A percentile compares a stretch with the other conserved stretches of the same genome.
These are phyloP conservation scores for Penaeus vannamei DNA, from an alignment of 1,140 invertebrate species.

Conservation along the genomic window DNA sequence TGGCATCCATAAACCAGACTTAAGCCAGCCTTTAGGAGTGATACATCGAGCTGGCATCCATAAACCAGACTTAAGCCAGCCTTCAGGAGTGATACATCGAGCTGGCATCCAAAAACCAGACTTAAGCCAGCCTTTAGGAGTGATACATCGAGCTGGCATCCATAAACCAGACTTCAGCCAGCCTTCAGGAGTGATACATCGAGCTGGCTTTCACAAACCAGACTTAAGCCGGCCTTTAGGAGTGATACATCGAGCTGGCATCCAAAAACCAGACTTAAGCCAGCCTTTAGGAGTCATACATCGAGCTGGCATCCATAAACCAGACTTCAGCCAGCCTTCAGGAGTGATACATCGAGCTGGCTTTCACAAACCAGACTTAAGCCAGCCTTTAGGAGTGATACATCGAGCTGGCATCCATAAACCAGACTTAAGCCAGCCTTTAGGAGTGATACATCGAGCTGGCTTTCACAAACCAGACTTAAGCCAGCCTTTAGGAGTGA, in stretches of 20 bases:
- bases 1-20: neutral
- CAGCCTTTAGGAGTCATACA: slow-evolving; percentile 1
- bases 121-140: too few species aligned
- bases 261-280: slow-evolving; percentile 3
- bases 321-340: neutral
- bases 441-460: slow-evolving; percentile 12
- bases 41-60: neutral
- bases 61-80: too few species aligned
- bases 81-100: too few species aligned
- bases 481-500: neutral
- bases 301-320: neutral
- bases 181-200: slow-evolving; percentile 21
- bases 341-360: slow-evolving; percentile 16
- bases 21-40: neutral
- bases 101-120: too few species aligned
- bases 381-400: slow-evolving; percentile 38
- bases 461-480: neutral
- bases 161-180: too few species aligned
- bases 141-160: too few species aligned
- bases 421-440: neutral
- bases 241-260: slow-evolving; percentile 39
- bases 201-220: slow-evolving; percentile 6
- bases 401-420: neutral
- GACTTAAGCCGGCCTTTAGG: neutral
- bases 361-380: neutral